phyloP scores from a whole-genome alignment of 2,888 invertebrate genomes.

The Aricia artaxerxes region DNA sequence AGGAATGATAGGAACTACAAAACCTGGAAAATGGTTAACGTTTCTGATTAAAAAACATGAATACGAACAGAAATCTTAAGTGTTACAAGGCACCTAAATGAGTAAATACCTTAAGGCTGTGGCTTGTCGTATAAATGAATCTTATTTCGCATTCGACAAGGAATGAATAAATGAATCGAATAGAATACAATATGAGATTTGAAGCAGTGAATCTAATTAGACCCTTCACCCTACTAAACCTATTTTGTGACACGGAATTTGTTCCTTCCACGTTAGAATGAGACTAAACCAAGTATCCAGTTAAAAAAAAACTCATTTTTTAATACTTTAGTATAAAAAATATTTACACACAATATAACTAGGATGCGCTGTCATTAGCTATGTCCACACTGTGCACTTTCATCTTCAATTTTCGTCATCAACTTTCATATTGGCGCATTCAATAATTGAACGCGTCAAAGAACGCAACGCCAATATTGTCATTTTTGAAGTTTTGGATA shows the following conservation, averaged over 20 bases:
- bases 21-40: too few relatives aligned
- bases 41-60: neutral
- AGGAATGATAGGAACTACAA: too few relatives aligned
- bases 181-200: slow-evolving; percentile 31
- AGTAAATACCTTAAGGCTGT: neutral
- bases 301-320: neutral
- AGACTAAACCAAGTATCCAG: neutral
- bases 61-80: neutral
- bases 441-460: too few relatives aligned
- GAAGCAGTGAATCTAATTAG: slow-evolving; percentile 27
- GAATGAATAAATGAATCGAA: slow-evolving; percentile 33
- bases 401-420: too few relatives aligned
- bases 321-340: too few relatives aligned
- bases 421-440: too few relatives aligned
- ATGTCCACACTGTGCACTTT: too few relatives aligned
- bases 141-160: slow-evolving; percentile 30
- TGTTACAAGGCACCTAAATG: neutral
- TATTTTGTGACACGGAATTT: neutral
- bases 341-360: too few relatives aligned
- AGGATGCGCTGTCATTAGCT: neutral
- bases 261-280: neutral
- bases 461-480: too few relatives aligned
- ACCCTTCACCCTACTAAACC: slow-evolving; percentile 13
- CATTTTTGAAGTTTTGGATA: too few relatives aligned
- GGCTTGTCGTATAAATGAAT: slow-evolving; percentile 20